phyloP scores from a whole-genome alignment of 2,888 invertebrate genomes.

The Anarsia innoxiella region DNA sequence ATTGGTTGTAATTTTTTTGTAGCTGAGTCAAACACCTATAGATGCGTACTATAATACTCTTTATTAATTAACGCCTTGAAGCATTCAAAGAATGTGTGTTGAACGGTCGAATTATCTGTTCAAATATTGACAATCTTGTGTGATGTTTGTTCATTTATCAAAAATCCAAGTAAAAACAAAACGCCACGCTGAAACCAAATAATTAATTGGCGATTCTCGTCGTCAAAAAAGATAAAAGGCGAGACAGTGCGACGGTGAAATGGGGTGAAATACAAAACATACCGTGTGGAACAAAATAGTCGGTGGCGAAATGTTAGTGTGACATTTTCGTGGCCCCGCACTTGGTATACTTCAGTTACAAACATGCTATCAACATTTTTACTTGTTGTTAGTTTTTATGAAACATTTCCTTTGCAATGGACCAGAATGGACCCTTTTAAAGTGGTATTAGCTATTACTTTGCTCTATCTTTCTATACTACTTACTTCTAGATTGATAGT shows the following conservation, averaged over 20 bases:
- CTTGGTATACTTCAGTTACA: too few species aligned
- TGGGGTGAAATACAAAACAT: constrained; percentile 49
- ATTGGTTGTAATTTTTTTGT: too few species aligned
- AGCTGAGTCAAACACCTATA: too few species aligned
- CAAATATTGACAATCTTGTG: constrained; percentile 4
- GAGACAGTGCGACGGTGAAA: constrained; percentile 30
- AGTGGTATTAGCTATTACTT: background rate
- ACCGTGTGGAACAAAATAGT: constrained; percentile 46
- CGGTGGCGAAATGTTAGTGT: constrained; percentile 50
- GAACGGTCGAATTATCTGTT: too few species aligned
- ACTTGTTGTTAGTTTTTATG: constrained; percentile 10
- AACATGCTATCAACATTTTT: constrained; percentile 25
- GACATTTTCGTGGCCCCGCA: constrained; percentile 44
- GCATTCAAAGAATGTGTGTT: background rate
- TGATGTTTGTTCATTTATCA: too few species aligned
- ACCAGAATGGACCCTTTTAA: background rate
- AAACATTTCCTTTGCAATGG: background rate
- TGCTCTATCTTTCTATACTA: too few species aligned
- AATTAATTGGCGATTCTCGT: too few species aligned
- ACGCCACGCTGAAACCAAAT: too few species aligned
- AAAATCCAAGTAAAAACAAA: too few species aligned
- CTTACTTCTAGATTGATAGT: background rate
- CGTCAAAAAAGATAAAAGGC: constrained; percentile 13
- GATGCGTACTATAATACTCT: too few species aligned
- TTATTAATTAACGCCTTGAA: background rate